Evolutionary conservation across 2,888 invertebrate species (phyloP).

Genomic region (Acanthosoma haemorrhoidale): DNA sequence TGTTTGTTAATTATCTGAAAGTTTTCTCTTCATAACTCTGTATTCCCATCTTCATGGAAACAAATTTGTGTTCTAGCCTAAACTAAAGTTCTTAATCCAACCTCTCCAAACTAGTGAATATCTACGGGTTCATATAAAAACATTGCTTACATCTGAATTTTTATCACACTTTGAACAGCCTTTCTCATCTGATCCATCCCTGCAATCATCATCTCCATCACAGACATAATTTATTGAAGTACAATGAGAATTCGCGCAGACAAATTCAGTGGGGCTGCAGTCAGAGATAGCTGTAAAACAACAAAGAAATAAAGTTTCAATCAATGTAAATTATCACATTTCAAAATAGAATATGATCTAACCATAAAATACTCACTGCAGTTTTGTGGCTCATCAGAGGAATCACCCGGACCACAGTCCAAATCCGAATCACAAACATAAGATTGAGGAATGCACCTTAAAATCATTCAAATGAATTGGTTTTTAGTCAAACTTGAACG

Average conservation of each 20-base stretch:
- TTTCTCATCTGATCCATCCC: conserved; percentile 67
- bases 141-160: background rate
- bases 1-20: no score
- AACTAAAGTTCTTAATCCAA: no score
- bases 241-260: conserved; percentile 62
- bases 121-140: no score
- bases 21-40: no score
- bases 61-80: no score
- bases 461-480: no score
- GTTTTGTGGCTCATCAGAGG: conserved; percentile 59
- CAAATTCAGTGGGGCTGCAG: conserved; percentile 49
- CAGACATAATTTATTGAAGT: conserved; percentile 59
- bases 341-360: conserved; percentile 1
- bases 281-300: conserved; percentile 15
- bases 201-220: conserved; percentile 56
- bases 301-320: background rate
- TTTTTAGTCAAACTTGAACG: no score
- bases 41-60: no score
- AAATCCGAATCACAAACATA: conserved; percentile 73
- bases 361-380: conserved; percentile 8
- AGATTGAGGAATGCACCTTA: conserved; percentile 66
- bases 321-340: background rate
- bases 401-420: conserved; percentile 68
- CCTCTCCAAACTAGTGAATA: no score
- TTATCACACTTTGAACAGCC: conserved; percentile 38